phyloP scores from a whole-genome alignment of 2,113 vertebrate genomes.

The Lamprologus ornatipinnis region DNA sequence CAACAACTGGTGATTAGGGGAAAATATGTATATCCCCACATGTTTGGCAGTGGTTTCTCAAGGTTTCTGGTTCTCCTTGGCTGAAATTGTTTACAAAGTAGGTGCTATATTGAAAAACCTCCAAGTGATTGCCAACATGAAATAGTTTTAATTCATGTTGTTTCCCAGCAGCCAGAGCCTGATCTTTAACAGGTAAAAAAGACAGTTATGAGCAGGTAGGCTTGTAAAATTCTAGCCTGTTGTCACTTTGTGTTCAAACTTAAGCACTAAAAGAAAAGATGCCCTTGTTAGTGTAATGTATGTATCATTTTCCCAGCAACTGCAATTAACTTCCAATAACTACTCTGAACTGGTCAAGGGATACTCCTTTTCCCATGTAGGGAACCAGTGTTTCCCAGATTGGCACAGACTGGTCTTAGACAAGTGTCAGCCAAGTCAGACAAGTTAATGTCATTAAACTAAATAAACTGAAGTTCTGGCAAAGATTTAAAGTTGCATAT shows the following conservation, averaged over 20 bases:
- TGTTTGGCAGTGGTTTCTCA: not conserved
- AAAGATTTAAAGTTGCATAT: not conserved
- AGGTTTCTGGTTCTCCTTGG: not conserved
- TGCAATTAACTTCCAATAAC: not conserved
- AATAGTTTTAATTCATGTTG: not conserved
- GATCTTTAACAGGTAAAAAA: not conserved
- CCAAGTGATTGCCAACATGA: not conserved
- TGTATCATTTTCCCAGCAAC: not conserved
- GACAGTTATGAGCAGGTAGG: not conserved
- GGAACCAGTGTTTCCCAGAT: not conserved
- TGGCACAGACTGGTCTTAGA: not conserved
- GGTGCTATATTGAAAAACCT: not conserved
- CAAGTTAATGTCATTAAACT: not conserved
- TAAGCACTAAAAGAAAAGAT: not conserved
- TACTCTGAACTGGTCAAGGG: not conserved
- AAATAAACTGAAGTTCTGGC: not conserved
- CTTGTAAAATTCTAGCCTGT: not conserved
- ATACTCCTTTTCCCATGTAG: not conserved
- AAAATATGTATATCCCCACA: not conserved
- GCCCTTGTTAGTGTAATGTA: not conserved
- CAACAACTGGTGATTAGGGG: not conserved
- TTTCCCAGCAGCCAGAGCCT: not conserved
- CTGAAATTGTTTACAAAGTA: not conserved
- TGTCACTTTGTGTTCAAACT: not conserved
- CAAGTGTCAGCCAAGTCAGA: not conserved